These are phyloP conservation scores for Agriopis marginaria DNA, from an alignment of 2,888 invertebrate genomes.

Conservation along the genomic window DNA sequence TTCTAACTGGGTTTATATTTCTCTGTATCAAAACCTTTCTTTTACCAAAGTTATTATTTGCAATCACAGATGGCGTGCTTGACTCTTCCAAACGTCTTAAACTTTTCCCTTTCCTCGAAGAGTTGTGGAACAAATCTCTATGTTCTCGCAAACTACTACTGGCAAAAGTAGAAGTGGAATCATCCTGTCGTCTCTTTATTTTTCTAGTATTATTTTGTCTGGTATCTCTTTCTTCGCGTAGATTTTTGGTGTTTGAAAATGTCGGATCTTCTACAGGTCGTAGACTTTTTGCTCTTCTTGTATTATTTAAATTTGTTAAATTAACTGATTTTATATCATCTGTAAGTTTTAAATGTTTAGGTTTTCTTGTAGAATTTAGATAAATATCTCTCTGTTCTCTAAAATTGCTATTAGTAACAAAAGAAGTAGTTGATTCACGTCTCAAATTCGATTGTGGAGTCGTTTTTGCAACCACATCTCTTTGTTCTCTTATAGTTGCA, in stretches of 20 bases:
- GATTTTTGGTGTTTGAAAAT: conserved; percentile 11
- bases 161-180: background rate
- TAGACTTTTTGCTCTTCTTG: conserved; percentile 58
- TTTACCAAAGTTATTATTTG: conserved; percentile 52
- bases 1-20: conserved; percentile 74
- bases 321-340: conserved; percentile 10
- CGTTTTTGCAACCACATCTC: conserved; percentile 63
- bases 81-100: conserved; percentile 41
- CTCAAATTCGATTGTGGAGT: conserved; percentile 61
- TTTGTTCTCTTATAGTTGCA: conserved; percentile 75
- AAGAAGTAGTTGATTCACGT: conserved; percentile 46
- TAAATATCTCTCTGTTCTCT: conserved; percentile 35
- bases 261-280: conserved; percentile 45
- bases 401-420: conserved; percentile 23
- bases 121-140: conserved; percentile 15
- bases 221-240: conserved; percentile 24
- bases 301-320: conserved; percentile 36
- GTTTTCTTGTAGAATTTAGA: conserved; percentile 33
- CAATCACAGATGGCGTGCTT: conserved; percentile 26
- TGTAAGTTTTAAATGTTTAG: conserved; percentile 39
- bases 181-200: conserved; percentile 16
- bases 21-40: conserved; percentile 70
- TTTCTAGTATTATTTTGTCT: conserved; percentile 19
- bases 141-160: conserved; percentile 16
- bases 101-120: conserved; percentile 59